These are phyloP conservation scores for Acipenser ruthenus DNA, from an alignment of 2,797 vertebrate genomes.

Conservation along the genomic window DNA sequence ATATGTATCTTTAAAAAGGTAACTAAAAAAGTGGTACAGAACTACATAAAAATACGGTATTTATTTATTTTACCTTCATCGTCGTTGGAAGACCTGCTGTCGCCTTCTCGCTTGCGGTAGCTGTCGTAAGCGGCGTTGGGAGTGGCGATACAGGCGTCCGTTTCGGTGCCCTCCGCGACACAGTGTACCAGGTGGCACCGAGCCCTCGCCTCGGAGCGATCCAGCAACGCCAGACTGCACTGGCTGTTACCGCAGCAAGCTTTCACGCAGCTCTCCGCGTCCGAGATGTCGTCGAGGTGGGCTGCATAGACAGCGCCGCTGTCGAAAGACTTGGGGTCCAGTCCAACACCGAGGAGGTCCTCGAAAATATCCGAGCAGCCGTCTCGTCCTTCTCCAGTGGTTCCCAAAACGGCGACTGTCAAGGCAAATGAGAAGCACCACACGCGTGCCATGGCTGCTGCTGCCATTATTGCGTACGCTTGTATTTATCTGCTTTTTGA, in stretches of 20 bases:
- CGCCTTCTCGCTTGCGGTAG: constrained; percentile 17
- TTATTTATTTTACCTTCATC: too few relatives aligned
- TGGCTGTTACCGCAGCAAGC: constrained; percentile 28
- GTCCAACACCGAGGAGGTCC: not conserved
- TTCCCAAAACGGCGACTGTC: constrained; percentile 13
- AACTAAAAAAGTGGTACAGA: too few relatives aligned
- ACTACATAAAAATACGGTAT: too few relatives aligned
- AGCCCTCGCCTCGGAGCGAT: constrained; percentile 20
- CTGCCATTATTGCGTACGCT: too few relatives aligned
- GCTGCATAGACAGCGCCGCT: constrained; percentile 4
- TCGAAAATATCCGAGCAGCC: constrained; percentile 2
- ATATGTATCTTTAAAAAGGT: too few relatives aligned
- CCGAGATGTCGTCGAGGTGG: not conserved
- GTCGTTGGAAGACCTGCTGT: too few relatives aligned
- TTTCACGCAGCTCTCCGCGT: constrained; percentile 15
- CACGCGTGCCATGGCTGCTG: constrained; percentile 20
- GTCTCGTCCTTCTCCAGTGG: not conserved
- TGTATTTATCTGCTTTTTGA: not conserved
- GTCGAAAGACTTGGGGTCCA: not conserved
- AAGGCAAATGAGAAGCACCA: not conserved
- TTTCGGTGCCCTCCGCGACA: not conserved
- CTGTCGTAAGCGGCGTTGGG: constrained; percentile 12
- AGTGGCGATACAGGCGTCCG: constrained; percentile 26
- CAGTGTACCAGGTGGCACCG: constrained; percentile 35
- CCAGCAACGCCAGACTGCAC: constrained; percentile 38